phyloP scores from a whole-genome alignment of 2,888 invertebrate genomes.

The Bombylius discolor region DNA sequence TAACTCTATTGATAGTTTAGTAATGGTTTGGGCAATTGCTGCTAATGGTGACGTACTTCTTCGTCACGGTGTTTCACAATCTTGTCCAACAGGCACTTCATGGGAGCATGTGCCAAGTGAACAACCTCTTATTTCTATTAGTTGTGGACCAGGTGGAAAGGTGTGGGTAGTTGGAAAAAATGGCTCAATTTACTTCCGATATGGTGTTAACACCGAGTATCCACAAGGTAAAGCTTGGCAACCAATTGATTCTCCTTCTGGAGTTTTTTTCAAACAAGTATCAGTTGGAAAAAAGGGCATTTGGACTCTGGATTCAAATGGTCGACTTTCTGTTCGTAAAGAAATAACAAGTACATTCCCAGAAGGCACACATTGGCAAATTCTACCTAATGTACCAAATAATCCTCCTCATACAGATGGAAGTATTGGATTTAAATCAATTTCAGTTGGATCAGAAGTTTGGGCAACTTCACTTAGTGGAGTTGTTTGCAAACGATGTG shows the following conservation, averaged over 20 bases:
- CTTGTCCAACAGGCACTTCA: slow-evolving; percentile 54
- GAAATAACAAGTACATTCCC: slow-evolving; percentile 63
- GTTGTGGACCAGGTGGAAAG: slow-evolving; percentile 49
- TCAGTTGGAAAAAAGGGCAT: slow-evolving; percentile 59
- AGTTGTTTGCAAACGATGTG: slow-evolving; percentile 55
- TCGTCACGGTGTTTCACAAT: slow-evolving; percentile 59
- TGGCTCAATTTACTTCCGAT: slow-evolving; percentile 68
- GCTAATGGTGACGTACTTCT: slow-evolving; percentile 76
- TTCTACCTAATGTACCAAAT: slow-evolving; percentile 45
- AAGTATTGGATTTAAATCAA: slow-evolving; percentile 49
- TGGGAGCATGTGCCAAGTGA: slow-evolving; percentile 49
- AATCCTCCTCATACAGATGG: slow-evolving; percentile 44
- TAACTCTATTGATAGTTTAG: slow-evolving; percentile 31
- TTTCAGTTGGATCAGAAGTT: slow-evolving; percentile 59
- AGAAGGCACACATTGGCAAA: slow-evolving; percentile 77
- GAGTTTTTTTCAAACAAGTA: slow-evolving; percentile 56
- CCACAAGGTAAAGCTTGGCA: slow-evolving; percentile 63
- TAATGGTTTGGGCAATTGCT: slow-evolving; percentile 74
- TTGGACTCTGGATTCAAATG: slow-evolving; percentile 67
- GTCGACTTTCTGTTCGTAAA: slow-evolving; percentile 61
- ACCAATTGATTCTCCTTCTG: slow-evolving; percentile 59
- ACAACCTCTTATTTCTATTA: slow-evolving; percentile 61
- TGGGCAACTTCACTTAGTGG: slow-evolving; percentile 67
- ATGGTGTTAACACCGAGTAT: slow-evolving; percentile 56
- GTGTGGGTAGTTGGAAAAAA: slow-evolving; percentile 81